These are phyloP conservation scores for Orthonyx spaldingii DNA, from an alignment of 2,113 vertebrate species.

Conservation along the genomic window DNA sequence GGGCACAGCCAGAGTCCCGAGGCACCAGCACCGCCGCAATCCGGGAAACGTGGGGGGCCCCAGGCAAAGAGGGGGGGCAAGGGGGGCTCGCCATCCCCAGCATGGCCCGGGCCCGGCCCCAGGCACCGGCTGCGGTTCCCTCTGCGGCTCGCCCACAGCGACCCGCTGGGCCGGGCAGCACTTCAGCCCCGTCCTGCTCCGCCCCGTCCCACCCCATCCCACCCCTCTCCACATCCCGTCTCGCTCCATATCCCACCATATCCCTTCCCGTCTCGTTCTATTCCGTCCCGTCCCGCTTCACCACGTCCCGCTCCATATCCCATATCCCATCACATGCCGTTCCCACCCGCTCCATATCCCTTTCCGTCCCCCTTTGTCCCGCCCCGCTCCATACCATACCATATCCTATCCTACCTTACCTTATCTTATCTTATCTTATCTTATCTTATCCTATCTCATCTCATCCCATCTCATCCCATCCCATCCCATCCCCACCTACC, in stretches of 20 bases:
- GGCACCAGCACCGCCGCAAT: background rate
- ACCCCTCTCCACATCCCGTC: background rate
- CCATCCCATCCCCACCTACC: background rate
- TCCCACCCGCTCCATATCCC: too few species aligned
- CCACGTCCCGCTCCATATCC: background rate
- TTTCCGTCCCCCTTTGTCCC: too few species aligned
- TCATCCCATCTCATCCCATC: background rate
- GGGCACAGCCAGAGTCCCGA: background rate
- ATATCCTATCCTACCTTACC: too few species aligned
- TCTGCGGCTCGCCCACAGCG: background rate
- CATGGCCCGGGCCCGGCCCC: background rate
- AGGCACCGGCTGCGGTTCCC: too few species aligned
- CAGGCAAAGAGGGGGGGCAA: background rate
- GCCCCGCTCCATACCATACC: background rate
- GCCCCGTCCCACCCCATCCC: background rate
- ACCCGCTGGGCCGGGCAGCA: background rate
- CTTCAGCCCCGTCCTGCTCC: background rate
- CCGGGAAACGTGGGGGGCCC: too few species aligned
- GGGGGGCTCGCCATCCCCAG: too few species aligned
- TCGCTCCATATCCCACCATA: background rate
- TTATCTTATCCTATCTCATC: too few species aligned
- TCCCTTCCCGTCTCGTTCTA: background rate
- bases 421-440: too few species aligned
- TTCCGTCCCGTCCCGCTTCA: background rate
- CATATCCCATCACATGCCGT: background rate